Evolutionary conservation across 2,113 vertebrate genomes (phyloP), one percentile per base, ranked within the genome.

Genomic region (Sinosuthora webbiana): DNA sequence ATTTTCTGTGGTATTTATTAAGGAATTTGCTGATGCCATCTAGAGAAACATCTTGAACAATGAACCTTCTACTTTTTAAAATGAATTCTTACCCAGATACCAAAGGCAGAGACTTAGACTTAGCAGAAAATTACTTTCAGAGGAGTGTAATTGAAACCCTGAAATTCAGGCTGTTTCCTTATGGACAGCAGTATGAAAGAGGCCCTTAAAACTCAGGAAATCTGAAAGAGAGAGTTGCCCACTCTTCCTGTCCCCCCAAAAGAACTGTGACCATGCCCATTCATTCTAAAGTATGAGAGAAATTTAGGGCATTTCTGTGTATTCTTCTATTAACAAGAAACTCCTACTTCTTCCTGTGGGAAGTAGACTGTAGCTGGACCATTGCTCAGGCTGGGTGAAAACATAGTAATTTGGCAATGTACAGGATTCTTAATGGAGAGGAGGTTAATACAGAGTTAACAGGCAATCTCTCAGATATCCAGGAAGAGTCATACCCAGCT

Each of bases 1-100:
- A 68, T 81, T 88, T 93, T 89, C 22, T 59, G 27, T 79, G 62
- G 28, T 18, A 67, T 92, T 79, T 93, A 90, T 84, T 75, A 76
- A 78, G 33, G 47, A 87, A 84, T 90, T 85, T 74, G 22, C 22
- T 79, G 53, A 24, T 91, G 47, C 37, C 63, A 78, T 59, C 17
- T 55, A 50, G 16, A 77, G 55, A 87, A 94, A 45, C 18, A 47
- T 68, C 37, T 93, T 75, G 44, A 80, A 68, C 16, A 56, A 45
- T 0, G 4, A 92, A 68, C 22, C 30, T 74, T 41, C 63, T 69
- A 52, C 16, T 57, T 77, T 87, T 81, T 59, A 60, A 56, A 56
- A 23, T 27, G 37, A 87, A 49, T 78, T 81, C 22, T 78, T 56
- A 49, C 18, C 24, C 28, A 70, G 24, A 24, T 62, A 74, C 6